A percentile compares a stretch with the other conserved stretches of the same genome.
Conservation (phyloP, 2,113 vertebrate species). For the Promerops cafer region DNA sequence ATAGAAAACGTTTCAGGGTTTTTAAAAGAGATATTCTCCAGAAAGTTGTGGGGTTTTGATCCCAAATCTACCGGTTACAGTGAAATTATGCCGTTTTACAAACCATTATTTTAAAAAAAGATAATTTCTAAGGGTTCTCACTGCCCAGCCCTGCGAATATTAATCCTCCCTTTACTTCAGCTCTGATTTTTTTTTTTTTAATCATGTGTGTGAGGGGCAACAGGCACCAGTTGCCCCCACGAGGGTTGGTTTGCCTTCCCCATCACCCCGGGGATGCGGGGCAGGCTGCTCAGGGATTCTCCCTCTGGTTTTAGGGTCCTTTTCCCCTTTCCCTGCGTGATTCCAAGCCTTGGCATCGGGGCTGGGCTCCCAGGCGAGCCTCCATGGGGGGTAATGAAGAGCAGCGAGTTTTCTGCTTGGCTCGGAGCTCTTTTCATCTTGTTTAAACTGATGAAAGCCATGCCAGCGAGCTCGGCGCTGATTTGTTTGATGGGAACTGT, state of each 20-base stretch:
- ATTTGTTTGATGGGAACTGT: constrained; percentile 59
- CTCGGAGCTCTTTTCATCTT: constrained; percentile 59
- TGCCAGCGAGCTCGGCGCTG: constrained; percentile 43
- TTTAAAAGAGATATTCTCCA: background rate
- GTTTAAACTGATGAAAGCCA: constrained; percentile 50
- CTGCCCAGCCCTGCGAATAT: too few relatives aligned
- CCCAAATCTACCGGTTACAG: rapidly evolving
- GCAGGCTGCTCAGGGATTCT: rapidly evolving
- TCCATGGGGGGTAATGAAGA: constrained; percentile 60
- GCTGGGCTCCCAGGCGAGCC: background rate
- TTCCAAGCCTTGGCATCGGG: background rate
- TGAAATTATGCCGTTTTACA: background rate
- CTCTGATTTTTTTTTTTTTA: background rate
- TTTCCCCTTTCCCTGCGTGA: rapidly evolving
- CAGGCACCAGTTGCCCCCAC: rapidly evolving
- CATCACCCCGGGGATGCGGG: rapidly evolving
- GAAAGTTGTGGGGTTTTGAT: rapidly evolving
- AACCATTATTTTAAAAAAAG: rapidly evolving
- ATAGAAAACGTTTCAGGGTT: background rate
- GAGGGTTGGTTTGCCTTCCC: background rate
- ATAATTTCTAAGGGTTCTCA: too few relatives aligned
- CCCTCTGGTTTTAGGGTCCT: background rate
- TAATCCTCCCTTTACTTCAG: background rate
- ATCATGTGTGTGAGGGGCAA: rapidly evolving
- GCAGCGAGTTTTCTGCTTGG: background rate